Conservation (phyloP, 2,888 invertebrate genomes). For the Lobophora halterata region DNA sequence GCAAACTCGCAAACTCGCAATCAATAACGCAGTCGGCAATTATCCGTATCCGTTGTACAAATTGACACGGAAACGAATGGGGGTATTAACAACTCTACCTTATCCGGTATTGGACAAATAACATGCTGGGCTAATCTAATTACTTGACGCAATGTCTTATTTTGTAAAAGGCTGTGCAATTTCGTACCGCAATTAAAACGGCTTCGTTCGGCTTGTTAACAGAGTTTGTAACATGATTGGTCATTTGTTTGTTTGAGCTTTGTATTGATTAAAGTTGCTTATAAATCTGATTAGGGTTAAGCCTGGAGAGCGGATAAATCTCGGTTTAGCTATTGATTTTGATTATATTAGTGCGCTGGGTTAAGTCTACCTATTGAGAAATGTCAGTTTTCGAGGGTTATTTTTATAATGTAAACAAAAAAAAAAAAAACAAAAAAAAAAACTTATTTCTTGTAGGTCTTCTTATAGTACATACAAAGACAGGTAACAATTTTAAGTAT, state of each 20-base stretch:
- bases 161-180: constrained; percentile 43
- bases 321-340: too few relatives aligned
- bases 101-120: constrained; percentile 42
- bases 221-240: constrained; percentile 42
- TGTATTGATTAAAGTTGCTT: too few relatives aligned
- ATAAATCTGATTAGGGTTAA: too few relatives aligned
- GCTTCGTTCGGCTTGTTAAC: constrained; percentile 58
- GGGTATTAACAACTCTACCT: constrained; percentile 49
- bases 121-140: constrained; percentile 73
- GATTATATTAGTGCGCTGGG: too few relatives aligned
- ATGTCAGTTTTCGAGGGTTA: too few relatives aligned
- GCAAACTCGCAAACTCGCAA: constrained; percentile 24
- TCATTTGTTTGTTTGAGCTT: constrained; percentile 57
- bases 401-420: too few relatives aligned
- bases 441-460: too few relatives aligned
- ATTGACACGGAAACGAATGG: constrained; percentile 48
- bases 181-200: constrained; percentile 66
- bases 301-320: too few relatives aligned
- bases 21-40: constrained; percentile 47
- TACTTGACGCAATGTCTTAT: constrained; percentile 77
- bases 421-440: too few relatives aligned
- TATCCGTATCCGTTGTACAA: constrained; percentile 47
- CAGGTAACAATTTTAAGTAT: too few relatives aligned
- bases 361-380: too few relatives aligned
- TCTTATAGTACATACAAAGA: too few relatives aligned